Conservation (phyloP, 2,113 vertebrate genomes). For the Lethenteron reissneri region DNA sequence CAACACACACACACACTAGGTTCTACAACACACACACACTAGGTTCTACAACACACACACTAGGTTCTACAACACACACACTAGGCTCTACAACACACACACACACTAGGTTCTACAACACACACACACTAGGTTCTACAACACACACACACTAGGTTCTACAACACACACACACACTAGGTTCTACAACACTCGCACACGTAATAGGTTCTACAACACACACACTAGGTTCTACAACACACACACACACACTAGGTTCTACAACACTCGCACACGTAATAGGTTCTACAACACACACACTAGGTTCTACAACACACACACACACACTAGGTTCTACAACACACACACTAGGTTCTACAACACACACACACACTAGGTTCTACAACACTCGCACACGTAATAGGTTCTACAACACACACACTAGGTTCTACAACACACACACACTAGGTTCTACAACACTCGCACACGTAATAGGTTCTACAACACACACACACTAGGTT, state of each 20-base stretch:
- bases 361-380: not conserved
- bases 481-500: not conserved
- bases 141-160: not conserved
- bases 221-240: not conserved
- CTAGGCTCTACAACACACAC: not conserved
- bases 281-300: not conserved
- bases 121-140: too few species aligned
- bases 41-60: too few species aligned
- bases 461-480: not conserved
- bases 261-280: not conserved
- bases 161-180: not conserved
- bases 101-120: not conserved
- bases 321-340: not conserved
- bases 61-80: not conserved
- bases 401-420: too few species aligned
- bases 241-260: not conserved
- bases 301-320: too few species aligned
- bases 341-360: not conserved
- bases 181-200: too few species aligned
- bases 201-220: not conserved
- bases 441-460: not conserved
- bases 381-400: not conserved
- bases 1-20: too few species aligned
- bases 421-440: not conserved
- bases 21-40: not conserved